phyloP scores from a whole-genome alignment of 2,888 invertebrate genomes.

The Drosophila algonquin region DNA sequence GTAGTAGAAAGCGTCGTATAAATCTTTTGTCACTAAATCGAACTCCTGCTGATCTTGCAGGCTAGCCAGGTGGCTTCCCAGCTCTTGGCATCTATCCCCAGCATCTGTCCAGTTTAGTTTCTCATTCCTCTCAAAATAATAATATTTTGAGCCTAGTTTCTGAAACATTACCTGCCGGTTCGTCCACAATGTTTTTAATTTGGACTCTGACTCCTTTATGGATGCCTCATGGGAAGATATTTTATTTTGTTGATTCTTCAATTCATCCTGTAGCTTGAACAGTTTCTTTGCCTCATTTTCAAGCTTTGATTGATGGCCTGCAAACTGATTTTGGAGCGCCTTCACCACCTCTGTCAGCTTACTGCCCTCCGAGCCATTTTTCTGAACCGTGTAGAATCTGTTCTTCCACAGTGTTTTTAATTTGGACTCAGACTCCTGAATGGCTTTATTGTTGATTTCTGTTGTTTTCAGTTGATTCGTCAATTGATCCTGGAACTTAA shows the following conservation, averaged over 20 bases:
- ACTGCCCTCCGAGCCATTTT: background rate
- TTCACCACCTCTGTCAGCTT: background rate
- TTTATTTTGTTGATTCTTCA: background rate
- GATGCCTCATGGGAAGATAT: background rate
- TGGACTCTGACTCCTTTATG: background rate
- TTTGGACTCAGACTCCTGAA: background rate
- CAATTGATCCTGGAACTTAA: background rate
- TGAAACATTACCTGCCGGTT: background rate
- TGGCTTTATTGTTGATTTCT: background rate
- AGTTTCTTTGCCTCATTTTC: background rate
- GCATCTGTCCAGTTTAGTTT: conserved; percentile 21
- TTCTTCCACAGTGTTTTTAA: background rate
- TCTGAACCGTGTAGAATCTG: background rate
- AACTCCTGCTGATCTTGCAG: conserved; percentile 17
- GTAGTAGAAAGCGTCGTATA: conserved; percentile 2
- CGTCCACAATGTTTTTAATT: background rate
- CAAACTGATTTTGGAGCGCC: background rate
- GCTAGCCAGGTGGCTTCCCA: conserved; percentile 29
- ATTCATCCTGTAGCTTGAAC: background rate
- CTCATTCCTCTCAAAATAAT: conserved; percentile 22
- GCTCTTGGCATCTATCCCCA: background rate
- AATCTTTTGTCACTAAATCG: background rate
- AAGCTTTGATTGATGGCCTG: background rate
- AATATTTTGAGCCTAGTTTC: conserved; percentile 31
- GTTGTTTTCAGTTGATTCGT: background rate